Conservation (phyloP, 1,140 invertebrate genomes). For the Gerris buenoi region DNA sequence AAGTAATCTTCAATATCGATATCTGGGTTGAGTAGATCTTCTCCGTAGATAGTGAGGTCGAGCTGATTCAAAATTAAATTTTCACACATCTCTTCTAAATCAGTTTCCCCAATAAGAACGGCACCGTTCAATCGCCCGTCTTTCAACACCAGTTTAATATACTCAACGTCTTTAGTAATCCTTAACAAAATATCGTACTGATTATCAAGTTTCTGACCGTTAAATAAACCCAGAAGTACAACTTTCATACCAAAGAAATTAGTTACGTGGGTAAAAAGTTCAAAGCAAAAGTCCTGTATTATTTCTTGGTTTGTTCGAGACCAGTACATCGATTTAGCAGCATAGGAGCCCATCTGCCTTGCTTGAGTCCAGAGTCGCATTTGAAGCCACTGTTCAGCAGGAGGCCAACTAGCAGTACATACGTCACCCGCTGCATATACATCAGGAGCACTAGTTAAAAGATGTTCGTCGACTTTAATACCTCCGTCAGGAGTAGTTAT, state of each 20-base stretch:
- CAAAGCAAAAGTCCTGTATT: constrained; percentile 86
- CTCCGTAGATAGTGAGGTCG: constrained; percentile 73
- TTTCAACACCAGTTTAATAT: constrained; percentile 78
- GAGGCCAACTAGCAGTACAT: constrained; percentile 62
- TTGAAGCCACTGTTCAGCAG: constrained; percentile 81
- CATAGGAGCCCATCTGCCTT: constrained; percentile 88
- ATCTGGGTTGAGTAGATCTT: constrained; percentile 84
- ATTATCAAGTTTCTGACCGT: constrained; percentile 72
- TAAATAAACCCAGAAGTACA: constrained; percentile 81
- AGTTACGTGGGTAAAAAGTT: constrained; percentile 92
- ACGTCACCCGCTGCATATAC: constrained; percentile 93
- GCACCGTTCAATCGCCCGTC: constrained; percentile 80
- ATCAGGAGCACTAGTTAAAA: constrained; percentile 61
- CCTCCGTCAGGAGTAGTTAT: constrained; percentile 52
- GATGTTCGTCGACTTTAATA: constrained; percentile 66
- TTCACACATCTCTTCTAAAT: constrained; percentile 95
- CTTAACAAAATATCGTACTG: constrained; percentile 79
- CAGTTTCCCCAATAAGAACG: constrained; percentile 90
- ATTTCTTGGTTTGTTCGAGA: constrained; percentile 43
- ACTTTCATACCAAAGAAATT: constrained; percentile 91
- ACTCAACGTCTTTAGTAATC: constrained; percentile 68
- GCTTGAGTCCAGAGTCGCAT: constrained; percentile 97
- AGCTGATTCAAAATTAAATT: constrained; percentile 92
- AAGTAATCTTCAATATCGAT: constrained; percentile 99
- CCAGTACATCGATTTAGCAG: constrained; percentile 75